Conservation (phyloP, 2,113 vertebrate species). For the Hypanus sabinus region DNA sequence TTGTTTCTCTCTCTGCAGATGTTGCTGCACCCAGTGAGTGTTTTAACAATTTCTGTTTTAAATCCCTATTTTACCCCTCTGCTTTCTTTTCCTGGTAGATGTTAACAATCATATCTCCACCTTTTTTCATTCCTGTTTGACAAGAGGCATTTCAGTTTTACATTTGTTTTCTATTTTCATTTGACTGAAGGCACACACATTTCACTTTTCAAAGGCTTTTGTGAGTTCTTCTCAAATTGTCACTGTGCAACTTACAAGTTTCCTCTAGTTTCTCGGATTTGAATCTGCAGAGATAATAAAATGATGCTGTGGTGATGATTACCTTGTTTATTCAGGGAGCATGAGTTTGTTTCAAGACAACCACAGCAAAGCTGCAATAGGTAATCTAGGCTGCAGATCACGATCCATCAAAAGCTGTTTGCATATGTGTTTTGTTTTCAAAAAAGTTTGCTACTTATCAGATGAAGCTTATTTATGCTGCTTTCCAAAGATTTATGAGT, state of each 20-base stretch:
- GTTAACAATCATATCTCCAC: neutral
- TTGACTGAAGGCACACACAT: neutral
- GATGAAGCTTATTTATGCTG: neutral
- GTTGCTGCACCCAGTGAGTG: too few relatives aligned
- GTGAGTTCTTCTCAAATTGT: neutral
- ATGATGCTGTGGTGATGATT: conserved; percentile 8
- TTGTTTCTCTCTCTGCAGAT: too few relatives aligned
- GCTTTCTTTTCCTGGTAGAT: neutral
- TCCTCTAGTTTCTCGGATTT: conserved; percentile 1
- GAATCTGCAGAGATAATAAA: conserved; percentile 30
- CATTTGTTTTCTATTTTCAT: neutral
- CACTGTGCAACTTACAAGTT: neutral
- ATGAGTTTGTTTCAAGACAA: neutral
- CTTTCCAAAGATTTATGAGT: neutral
- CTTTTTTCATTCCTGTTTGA: neutral
- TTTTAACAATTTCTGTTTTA: too few relatives aligned
- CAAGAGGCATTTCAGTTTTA: neutral
- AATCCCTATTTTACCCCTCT: neutral
- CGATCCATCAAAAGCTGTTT: conserved; percentile 9
- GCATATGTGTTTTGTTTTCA: neutral
- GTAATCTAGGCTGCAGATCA: conserved; percentile 22
- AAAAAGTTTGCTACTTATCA: neutral
- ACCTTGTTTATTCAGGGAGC: neutral
- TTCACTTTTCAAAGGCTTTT: neutral
- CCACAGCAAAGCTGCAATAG: neutral